Base-by-base conservation (phyloP, 1,140 invertebrate genomes). In the Eulimnadia texana region DNA sequence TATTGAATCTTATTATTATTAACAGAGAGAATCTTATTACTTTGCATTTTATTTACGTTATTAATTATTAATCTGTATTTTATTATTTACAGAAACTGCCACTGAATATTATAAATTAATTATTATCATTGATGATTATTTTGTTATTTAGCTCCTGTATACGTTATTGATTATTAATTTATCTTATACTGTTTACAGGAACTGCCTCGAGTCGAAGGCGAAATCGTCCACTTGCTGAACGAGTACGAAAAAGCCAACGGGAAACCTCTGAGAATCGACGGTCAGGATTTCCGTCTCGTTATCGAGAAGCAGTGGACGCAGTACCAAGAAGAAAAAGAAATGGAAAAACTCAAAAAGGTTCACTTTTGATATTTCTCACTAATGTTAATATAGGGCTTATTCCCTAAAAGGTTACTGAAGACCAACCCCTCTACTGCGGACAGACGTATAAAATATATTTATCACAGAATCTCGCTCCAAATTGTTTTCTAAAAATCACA, bases 191-290 rank as follows among this genome's bases (percentile, higher is more conserved):
- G 19, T 23, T 62, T 55, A 25, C 23, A 65, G 64, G 72, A 75
- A 55, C 62, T 78, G 42, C 75, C 76, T 22, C 72, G 70, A 64
- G 69, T 77, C 47, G 76, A 78, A 64, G 70, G 73, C 13, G 71
- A 73, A 13, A 66, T 76, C 0, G 68, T 67, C 51, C 66, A 70
- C 16, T 61, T 71, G 13, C 71, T 74, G 3, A 52, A 65, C 9
- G 19, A 61, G 3, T 77, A 72, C 70, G 72, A 74, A 63, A 64
- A 64, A 52, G 62, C 70, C 27, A 62, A 71, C 52, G 67, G 68
- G 0, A 63, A 66, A 25, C 63, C 64, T 1, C 75, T 76, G 64
- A 60, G 72, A 1, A 68, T 76, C 11, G 66, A 70, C 60, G 75
- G 73, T 2, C 54, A 68, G 28, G 64, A 64, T 22, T 74, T 71